phyloP scores from a whole-genome alignment of 2,113 vertebrate genomes.

The Clarias batrachus region DNA sequence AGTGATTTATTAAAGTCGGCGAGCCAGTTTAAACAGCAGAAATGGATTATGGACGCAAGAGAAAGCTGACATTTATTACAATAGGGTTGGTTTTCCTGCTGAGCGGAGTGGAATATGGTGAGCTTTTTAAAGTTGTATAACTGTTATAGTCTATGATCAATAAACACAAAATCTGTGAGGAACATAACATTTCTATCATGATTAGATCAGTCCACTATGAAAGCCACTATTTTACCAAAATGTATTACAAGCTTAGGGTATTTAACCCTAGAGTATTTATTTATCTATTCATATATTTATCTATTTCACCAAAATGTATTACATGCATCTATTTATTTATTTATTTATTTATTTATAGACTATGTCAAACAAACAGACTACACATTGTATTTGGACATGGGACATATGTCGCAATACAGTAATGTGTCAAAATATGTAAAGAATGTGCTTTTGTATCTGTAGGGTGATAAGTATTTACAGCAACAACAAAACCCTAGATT shows the following conservation, averaged over 20 bases:
- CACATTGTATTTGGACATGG: background rate
- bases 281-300: no score
- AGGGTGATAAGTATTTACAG: background rate
- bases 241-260: no score
- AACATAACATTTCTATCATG: background rate
- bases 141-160: background rate
- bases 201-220: no score
- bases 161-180: background rate
- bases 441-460: background rate
- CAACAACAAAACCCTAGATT: background rate
- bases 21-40: background rate
- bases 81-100: constrained; percentile 79
- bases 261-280: no score
- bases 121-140: constrained; percentile 23
- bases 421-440: background rate
- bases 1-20: background rate
- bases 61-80: constrained; percentile 71
- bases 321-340: no score
- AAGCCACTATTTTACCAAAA: no score
- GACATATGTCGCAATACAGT: no score
- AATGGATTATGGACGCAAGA: constrained; percentile 71
- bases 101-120: constrained; percentile 82
- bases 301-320: no score
- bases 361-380: no score
- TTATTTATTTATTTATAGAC: background rate